phyloP scores from a whole-genome alignment of 2,888 invertebrate genomes.

The Mayetiola destructor region DNA sequence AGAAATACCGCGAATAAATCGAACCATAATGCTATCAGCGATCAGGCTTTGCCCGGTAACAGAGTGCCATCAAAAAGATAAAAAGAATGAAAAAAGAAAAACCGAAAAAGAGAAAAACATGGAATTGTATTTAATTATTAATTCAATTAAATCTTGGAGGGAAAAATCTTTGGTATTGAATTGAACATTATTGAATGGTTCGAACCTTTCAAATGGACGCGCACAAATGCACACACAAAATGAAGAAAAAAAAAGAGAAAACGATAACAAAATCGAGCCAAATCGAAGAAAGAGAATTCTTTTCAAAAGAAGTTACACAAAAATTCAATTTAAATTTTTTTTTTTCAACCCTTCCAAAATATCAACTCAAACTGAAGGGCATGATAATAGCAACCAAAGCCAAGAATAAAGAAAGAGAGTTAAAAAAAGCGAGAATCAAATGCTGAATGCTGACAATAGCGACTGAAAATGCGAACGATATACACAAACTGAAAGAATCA shows the following conservation, averaged over 20 bases:
- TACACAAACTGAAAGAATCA: too few species aligned
- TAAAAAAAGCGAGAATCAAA: neutral
- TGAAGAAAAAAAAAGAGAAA: neutral
- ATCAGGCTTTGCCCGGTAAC: too few species aligned
- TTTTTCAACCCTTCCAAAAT: neutral
- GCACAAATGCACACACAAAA: neutral
- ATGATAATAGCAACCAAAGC: neutral
- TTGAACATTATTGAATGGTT: too few species aligned
- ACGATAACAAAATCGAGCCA: too few species aligned
- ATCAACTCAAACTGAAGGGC: neutral
- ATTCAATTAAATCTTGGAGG: neutral
- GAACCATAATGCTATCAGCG: too few species aligned
- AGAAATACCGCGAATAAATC: too few species aligned
- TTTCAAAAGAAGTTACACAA: constrained; percentile 2
- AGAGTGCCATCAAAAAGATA: too few species aligned
- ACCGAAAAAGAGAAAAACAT: too few species aligned
- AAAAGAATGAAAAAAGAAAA: too few species aligned
- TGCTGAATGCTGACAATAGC: too few species aligned
- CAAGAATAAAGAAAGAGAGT: neutral
- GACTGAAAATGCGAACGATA: too few species aligned
- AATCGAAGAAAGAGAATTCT: neutral
- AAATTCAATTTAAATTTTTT: constrained; percentile 5
- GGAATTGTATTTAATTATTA: constrained; percentile 9
- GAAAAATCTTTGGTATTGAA: neutral
- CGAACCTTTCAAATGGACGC: too few species aligned